These are phyloP conservation scores for Pararge aegeria DNA, from an alignment of 1,140 invertebrate genomes.

Conservation along the genomic window DNA sequence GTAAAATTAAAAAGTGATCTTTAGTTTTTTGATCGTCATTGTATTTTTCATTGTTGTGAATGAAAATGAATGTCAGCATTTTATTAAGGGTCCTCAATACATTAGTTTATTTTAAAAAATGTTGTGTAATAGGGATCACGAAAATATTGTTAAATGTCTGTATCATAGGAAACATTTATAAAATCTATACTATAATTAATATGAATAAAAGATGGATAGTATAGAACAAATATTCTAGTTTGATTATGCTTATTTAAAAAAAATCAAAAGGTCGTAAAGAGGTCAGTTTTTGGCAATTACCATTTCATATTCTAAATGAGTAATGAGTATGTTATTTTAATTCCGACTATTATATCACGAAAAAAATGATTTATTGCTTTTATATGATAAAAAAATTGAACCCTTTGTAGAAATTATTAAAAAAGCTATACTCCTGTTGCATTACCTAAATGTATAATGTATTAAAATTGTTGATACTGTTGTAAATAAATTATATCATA, in stretches of 20 bases:
- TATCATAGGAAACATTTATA: not conserved
- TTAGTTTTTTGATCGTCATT: not conserved
- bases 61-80: too few species aligned
- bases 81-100: too few species aligned
- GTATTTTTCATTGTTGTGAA: not conserved
- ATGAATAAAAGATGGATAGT: not conserved
- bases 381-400: not conserved
- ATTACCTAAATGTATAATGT: conserved; percentile 48
- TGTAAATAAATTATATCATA: conserved; percentile 59
- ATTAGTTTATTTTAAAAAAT: too few species aligned
- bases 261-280: too few species aligned
- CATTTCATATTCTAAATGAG: not conserved
- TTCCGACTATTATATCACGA: too few species aligned
- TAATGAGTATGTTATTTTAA: too few species aligned
- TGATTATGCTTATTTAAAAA: not conserved
- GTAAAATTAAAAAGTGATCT: not conserved
- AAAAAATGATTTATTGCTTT: too few species aligned
- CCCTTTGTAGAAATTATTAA: conserved; percentile 2
- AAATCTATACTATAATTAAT: not conserved
- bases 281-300: not conserved
- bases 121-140: conserved; percentile 2
- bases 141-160: conserved; percentile 3
- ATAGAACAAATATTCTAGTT: not conserved
- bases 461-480: conserved; percentile 62
- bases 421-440: conserved; percentile 41